Evolutionary conservation across 1,140 invertebrate genomes (phyloP).

Genomic region (Bombus confusus): DNA sequence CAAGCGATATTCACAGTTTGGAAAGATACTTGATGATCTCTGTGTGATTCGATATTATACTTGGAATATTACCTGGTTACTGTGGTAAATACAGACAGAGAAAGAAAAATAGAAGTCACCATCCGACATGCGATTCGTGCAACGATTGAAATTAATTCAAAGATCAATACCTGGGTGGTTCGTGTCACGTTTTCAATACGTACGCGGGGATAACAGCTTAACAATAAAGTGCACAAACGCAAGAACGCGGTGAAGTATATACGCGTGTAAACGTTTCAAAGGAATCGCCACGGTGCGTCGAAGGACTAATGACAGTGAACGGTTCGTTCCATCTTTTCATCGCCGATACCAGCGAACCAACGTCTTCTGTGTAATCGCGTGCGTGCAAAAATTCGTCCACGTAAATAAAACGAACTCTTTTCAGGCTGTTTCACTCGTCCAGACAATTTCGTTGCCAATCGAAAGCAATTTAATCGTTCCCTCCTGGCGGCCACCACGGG

Average conservation of each 20-base stretch:
- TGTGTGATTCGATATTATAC: too few relatives aligned
- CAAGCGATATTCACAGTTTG: too few relatives aligned
- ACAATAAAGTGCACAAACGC: not conserved
- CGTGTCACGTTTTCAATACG: not conserved
- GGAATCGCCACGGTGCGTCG: constrained; percentile 31
- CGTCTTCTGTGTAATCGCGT: constrained; percentile 43
- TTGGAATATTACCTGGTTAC: too few relatives aligned
- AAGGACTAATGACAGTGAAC: constrained; percentile 57
- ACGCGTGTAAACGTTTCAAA: constrained; percentile 10
- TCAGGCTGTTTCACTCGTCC: constrained; percentile 42
- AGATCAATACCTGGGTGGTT: not conserved
- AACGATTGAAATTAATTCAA: not conserved
- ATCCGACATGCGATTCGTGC: not conserved
- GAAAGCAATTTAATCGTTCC: constrained; percentile 59
- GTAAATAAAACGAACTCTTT: constrained; percentile 58
- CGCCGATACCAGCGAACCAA: constrained; percentile 27
- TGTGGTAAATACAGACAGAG: too few relatives aligned
- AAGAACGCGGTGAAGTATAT: not conserved
- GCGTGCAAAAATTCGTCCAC: constrained; percentile 54
- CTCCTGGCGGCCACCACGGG: not conserved
- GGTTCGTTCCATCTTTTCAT: constrained; percentile 59
- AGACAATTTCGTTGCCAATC: constrained; percentile 64
- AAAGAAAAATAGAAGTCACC: too few relatives aligned
- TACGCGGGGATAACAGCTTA: not conserved
- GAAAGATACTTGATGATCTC: too few relatives aligned